Base-by-base conservation (phyloP, 2,797 vertebrate species). In the Melanogrammus aeglefinus region DNA sequence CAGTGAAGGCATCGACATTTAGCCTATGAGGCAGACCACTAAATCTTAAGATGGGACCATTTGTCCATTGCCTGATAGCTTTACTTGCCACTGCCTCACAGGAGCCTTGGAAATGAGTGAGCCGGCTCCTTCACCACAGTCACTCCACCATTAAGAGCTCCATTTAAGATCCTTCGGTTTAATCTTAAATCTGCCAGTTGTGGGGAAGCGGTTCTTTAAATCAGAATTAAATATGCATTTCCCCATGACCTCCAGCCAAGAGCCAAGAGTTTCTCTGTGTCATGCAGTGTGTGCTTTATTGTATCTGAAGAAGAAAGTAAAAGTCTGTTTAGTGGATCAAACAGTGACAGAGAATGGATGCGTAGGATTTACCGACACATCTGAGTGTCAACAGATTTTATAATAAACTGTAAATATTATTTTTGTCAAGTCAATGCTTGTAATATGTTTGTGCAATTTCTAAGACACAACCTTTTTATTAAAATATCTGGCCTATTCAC, bases 241-340 rank as follows among this genome's bases (percentile, higher is more conserved):
- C 63, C 63, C 24, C 71, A 72, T 36, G 35, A 69, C 63, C 63
- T 69, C 63, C 63, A 69, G 63, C 63, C 63, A 27, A 69, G 63
- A 69, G 63, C 24, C 63, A 69, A 27, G 63, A 12, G 63, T 69
- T 24, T 27, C 63, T 69, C 63, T 29, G 63, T 69, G 63, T 81
- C 72, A 76, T 72, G 63, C 72, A 75, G 83, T 69, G 63, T 69
- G 63, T 12, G 63, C 63, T 24, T 69, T 27, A 27, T 27, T 69
- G n/a, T 13, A 27, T 12, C 63, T 10, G n/a, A 27, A 18, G 24
- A 27, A n/a, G 24, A 69, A 69, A n/a, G n/a, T 24, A 21, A n/a
- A 21, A 9, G 24, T 69, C 7, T 69, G 2, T 2, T 2, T n/a
- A 69, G 9, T 69, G 63, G 63, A 27, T 24, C 6, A 63, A 24